Conservation (phyloP, 2,797 vertebrate species). For the Enteromius thamalakanensis region DNA sequence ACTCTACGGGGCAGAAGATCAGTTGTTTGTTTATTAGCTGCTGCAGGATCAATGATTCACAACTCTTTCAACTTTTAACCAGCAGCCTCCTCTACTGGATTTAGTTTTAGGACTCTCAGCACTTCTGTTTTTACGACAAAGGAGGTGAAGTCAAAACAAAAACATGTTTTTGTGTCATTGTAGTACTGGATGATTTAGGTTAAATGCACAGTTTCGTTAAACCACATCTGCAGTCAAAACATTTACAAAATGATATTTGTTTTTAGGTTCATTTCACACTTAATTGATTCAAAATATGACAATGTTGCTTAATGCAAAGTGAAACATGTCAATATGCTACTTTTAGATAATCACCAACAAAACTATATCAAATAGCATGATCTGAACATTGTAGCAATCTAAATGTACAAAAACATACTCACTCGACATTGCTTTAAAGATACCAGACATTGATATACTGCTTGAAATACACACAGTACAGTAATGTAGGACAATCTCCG, state of each 20-base stretch:
- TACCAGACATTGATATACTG: slow-evolving; percentile 65
- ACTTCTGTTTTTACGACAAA: not conserved
- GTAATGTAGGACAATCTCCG: not conserved
- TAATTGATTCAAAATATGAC: not conserved
- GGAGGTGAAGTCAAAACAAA: not conserved
- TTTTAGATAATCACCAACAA: not conserved
- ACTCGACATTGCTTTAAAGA: slow-evolving; percentile 76
- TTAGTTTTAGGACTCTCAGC: not conserved
- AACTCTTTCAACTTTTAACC: not conserved
- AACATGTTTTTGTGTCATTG: not conserved
- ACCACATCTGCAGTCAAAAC: not conserved
- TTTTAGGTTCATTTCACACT: not conserved
- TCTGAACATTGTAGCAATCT: not conserved
- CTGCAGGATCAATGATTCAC: slow-evolving; percentile 32
- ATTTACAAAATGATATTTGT: not conserved
- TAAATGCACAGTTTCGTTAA: not conserved
- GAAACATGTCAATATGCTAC: not conserved
- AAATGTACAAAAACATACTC: slow-evolving; percentile 58
- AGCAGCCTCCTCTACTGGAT: not conserved
- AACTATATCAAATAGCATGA: not conserved
- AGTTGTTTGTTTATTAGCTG: not conserved
- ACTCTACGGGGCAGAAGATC: slow-evolving; percentile 74
- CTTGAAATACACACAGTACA: not conserved
- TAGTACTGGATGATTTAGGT: not conserved
- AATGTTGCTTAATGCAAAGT: not conserved